These are phyloP conservation scores for Trypoxylus dichotomus DNA, from an alignment of 1,140 invertebrate species.

Conservation along the genomic window DNA sequence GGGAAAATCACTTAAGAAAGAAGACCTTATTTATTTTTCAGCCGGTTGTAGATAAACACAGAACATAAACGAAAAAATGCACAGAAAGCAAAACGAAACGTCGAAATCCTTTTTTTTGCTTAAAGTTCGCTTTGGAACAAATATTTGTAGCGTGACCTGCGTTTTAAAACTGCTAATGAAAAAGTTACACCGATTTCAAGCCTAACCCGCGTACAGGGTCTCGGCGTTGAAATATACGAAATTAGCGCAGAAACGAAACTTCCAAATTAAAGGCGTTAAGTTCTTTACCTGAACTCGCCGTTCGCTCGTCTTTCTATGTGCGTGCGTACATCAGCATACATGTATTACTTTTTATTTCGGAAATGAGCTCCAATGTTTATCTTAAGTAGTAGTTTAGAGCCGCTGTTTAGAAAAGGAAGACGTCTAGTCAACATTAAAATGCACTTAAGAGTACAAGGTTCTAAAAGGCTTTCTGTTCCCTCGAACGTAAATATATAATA, in stretches of 20 bases:
- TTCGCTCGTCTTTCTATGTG: neutral
- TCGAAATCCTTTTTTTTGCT: neutral
- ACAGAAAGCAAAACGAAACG: neutral
- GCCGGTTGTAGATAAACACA: neutral
- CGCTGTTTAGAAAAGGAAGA: conserved; percentile 40
- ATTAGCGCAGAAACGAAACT: conserved; percentile 16
- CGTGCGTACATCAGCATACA: conserved; percentile 9
- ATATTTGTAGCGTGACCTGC: neutral
- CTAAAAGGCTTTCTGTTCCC: conserved; percentile 42
- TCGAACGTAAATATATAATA: conserved; percentile 32
- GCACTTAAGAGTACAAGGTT: conserved; percentile 46
- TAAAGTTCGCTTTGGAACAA: conserved; percentile 11
- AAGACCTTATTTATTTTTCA: neutral
- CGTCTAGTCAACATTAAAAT: conserved; percentile 46
- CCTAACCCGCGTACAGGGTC: neutral
- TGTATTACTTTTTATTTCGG: conserved; percentile 32
- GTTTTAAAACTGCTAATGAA: conserved; percentile 22
- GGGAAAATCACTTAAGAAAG: neutral
- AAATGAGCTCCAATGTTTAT: conserved; percentile 38
- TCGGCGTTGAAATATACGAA: conserved; percentile 5
- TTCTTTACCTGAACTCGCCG: conserved; percentile 1
- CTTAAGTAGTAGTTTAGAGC: conserved; percentile 44
- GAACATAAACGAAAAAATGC: neutral
- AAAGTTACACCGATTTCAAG: neutral
- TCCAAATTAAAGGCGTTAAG: conserved; percentile 14